A percentile compares a stretch with the other conserved stretches of the same genome.
Evolutionary conservation across 2,113 vertebrate genomes (phyloP).

Genomic region (Grammomys dolichurus): DNA sequence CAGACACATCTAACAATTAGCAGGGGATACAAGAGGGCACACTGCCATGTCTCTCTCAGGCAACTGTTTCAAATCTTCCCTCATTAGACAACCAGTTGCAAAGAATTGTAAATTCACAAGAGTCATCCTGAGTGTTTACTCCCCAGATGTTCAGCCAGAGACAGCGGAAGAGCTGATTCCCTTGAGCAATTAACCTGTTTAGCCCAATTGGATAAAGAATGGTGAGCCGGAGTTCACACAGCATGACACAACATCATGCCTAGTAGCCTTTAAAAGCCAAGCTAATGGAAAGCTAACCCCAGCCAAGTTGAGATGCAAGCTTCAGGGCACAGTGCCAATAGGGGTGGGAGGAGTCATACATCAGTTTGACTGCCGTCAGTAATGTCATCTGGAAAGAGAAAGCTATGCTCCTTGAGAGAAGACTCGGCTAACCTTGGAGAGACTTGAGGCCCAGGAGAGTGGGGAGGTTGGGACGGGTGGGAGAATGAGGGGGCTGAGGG

Average conservation of each 20-base stretch:
- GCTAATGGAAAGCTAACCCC: conserved; percentile 76
- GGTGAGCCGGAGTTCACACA: conserved; percentile 44
- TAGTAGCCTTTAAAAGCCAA: conserved; percentile 72
- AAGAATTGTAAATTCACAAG: conserved; percentile 69
- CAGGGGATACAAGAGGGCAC: background rate
- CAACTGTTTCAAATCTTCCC: conserved; percentile 18
- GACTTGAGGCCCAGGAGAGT: too few relatives aligned
- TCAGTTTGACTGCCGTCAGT: conserved; percentile 76
- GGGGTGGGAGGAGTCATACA: conserved; percentile 68
- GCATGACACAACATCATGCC: conserved; percentile 12
- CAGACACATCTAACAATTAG: conserved; percentile 1
- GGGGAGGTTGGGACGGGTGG: too few relatives aligned
- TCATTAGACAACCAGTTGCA: background rate
- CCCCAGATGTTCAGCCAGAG: conserved; percentile 66
- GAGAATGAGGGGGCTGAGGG: too few relatives aligned
- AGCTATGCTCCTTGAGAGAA: conserved; percentile 56
- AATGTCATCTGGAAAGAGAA: conserved; percentile 82
- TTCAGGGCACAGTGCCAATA: conserved; percentile 60
- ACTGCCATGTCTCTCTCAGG: background rate
- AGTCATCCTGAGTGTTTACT: conserved; percentile 74
- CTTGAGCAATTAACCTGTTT: conserved; percentile 73
- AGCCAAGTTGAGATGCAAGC: conserved; percentile 62
- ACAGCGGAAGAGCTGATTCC: conserved; percentile 28
- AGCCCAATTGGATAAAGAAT: conserved; percentile 63
- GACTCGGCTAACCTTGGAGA: too few relatives aligned